Evolutionary conservation across 2,888 invertebrate genomes (phyloP), one percentile per base, ranked within the genome.

Genomic region (Drosophila mimetica): DNA sequence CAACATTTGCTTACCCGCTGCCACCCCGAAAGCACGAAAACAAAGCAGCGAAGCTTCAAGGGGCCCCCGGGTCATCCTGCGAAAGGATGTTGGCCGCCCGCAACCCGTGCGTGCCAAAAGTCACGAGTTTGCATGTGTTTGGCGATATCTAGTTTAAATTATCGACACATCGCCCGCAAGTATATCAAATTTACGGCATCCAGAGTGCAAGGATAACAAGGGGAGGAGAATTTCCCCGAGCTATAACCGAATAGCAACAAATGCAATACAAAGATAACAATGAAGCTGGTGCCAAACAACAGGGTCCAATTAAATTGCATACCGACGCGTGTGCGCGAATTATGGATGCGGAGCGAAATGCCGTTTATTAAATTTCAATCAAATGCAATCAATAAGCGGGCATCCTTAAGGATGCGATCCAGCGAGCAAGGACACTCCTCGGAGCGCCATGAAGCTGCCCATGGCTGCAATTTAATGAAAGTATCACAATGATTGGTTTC

Each of bases 401-500:
- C 11, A 11, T 30, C 30, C 25, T 25, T 7, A 1, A 7, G 48
- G 60, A 36, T 34, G 1, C n/a, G 60, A 36, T 34, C 5, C n/a
- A n/a, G 7, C 60, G 36, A 37, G 37, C 11, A 28, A 28, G 44
- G 44, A 44, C 42, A 9, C 16, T 18, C n/a, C n/a, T n/a, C n/a
- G n/a, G n/a, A n/a, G 1, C 25, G 1, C n/a, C 25, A 64, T 48
- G 52, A 77, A 63, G 72, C 54, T 54, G 64, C 48, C 3, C 4
- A 42, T 25, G 25, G 66, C 64, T 55, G 61, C 77, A 86, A 73
- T 83, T 83, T 83, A 83, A 84, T 88, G 88, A 88, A 84, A 88
- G 79, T 86, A 84, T 88, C 87, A 84, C 88, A 88, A 84, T 86
- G 85, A 84, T 88, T 85, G 88, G 88, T 88, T 86, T 88, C 76